Base-by-base conservation (phyloP, 2,888 invertebrate genomes). In the Synanthedon vespiformis region DNA sequence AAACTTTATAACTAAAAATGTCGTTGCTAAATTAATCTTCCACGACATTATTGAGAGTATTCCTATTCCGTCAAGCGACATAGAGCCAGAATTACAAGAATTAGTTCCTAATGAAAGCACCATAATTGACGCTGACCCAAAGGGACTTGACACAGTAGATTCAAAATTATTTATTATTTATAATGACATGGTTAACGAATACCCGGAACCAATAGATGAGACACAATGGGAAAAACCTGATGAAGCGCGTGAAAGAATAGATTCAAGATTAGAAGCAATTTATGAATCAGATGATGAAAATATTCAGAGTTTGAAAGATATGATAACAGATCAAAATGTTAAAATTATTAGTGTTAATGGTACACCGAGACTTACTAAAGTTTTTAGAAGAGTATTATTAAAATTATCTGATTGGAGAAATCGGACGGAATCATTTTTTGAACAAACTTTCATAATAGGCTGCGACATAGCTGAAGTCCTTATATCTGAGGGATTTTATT, bases 401-500 rank as follows among this genome's bases (percentile, higher is more conserved):
- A 72, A 74, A 58, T 56, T 86, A 51, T 61, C 67, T 4, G 56
- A 55, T 49, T 62, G 88, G 14, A 81, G 87, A 63, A 80, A 79
- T 58, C 75, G 89, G 59, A 80, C 75, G 54, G 61, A 72, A 53
- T 90, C 90, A 0, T 69, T 88, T 57, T 88, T 92, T 54, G 92
- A 92, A 68, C 81, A 88, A 67, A 89, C 89, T 4, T 88, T 86
- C 62, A 74, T 88, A 40, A 67, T 91, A 2, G 77, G 80, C 52
- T 57, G 74, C 12, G 88, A 89, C 57, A 74, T 87, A 13, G 91
- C 92, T 4, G 90, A 92, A 61, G 74, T 77, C 52, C 72, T 92
- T 48, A 62, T 92, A 41, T 65, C 76, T 2, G 77, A 77, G 56
- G 92, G 92, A 4, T 90, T 89, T 68, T 90, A 78, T 65, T 89